Evolutionary conservation across 2,888 invertebrate species (phyloP), one percentile per base, ranked within the genome.

Genomic region (Oscheius sp.): DNA sequence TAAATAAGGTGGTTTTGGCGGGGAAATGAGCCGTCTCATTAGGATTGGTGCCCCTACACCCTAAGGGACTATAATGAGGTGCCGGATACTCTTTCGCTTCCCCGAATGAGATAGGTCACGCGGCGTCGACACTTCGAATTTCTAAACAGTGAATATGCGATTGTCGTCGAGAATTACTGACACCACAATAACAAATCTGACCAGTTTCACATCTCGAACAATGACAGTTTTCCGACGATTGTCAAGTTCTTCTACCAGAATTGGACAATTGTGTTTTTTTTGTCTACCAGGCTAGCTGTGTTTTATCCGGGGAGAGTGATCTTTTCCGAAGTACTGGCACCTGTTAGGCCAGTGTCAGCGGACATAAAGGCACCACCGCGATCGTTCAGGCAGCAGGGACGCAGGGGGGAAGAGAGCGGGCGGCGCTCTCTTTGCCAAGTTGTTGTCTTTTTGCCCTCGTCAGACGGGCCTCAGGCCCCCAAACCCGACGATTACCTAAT

Each of bases 391-490:
- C 23, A 23, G n/a, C 55, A 69, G 69, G 55, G 69, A 69, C 69
- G 69, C 69, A 69, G 69, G 55, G 64, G 49, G 61, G 66, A 23
- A 63, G 63, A 46, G 52, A 66, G 66, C 52, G 66, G 49, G 55
- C 55, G 55, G 55, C 69, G 23, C 66, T 68, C 68, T 35, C 43
- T 56, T 69, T 69, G 69, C 56, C 56, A 56, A 56, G 69, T 69
- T 66, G 66, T 49, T 66, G 66, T 66, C 66, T 66, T 66, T 64
- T 66, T 61, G 41, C 49, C 63, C 66, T 66, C 52, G 66, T 66
- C 66, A 52, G 52, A 49, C 49, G 66, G 66, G 66, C 66, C 66
- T 66, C 25, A 52, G 66, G 66, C 66, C 52, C 66, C 66, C 25
- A 27, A 52, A 41, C 61, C 21, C 23, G 66, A 49, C 66, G 52